Evolutionary conservation across 2,888 invertebrate genomes (phyloP).

Genomic region (Thyatira batis): DNA sequence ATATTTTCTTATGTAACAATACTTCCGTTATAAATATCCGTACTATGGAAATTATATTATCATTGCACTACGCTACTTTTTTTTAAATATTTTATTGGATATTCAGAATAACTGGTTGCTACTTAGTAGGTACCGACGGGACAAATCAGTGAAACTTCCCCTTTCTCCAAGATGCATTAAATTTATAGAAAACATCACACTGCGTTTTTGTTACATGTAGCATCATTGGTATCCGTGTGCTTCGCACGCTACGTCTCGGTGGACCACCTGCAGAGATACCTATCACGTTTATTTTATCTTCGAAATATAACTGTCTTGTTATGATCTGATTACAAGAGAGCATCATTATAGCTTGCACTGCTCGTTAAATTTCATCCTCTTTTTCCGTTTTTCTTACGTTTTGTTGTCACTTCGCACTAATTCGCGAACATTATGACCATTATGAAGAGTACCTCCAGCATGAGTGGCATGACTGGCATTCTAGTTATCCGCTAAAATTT

Average conservation of each 20-base stretch:
- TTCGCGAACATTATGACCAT: slow-evolving; percentile 52
- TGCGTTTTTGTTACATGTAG: background rate
- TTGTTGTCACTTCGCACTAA: slow-evolving; percentile 46
- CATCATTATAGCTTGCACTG: background rate
- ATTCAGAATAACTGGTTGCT: no score
- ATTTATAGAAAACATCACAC: background rate
- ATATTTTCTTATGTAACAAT: background rate
- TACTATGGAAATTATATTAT: no score
- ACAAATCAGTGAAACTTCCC: background rate
- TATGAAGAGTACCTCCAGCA: slow-evolving; percentile 40
- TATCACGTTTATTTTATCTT: background rate
- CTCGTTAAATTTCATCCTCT: background rate
- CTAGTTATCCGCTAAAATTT: slow-evolving; percentile 55
- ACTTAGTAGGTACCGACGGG: no score
- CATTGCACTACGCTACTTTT: no score
- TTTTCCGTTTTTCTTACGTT: background rate
- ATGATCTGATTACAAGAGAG: background rate
- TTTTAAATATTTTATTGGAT: no score
- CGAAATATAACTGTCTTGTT: background rate
- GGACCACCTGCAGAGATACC: background rate
- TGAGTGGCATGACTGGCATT: slow-evolving; percentile 49
- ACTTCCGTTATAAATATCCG: background rate
- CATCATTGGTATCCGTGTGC: background rate
- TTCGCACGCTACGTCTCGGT: background rate
- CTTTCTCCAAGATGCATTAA: background rate